Evolutionary conservation across 1,140 invertebrate species (phyloP), one percentile per base, ranked within the genome.

Genomic region (Ceratosolen fusciceps): DNA sequence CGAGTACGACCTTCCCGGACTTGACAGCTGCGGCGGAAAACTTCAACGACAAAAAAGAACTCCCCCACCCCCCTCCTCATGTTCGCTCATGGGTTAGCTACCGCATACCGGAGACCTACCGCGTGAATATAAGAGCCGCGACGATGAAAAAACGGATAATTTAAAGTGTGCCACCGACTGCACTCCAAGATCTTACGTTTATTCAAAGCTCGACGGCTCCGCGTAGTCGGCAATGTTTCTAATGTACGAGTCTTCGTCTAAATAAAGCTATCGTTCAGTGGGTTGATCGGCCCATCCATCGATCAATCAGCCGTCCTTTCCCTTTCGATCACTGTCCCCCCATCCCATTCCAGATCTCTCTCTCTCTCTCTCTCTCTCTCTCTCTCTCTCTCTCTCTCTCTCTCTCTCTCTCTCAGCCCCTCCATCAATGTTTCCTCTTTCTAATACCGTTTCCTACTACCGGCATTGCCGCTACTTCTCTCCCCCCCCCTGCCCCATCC

Each of bases 261-360:
- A 74, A 80, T 74, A 67, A 58, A 80, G 62, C n/a, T 34, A 67
- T 80, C 60, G n/a, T 74, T 80, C 72, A 58, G n/a, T 47, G 29
- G 7, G 0, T 34, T 58, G 70, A 79, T 79, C n/a, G 60, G 67
- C 67, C 16, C 31, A 34, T 49, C 52, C 68, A 73, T 78, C 77
- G 60, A 49, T 79, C 77, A 24, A 74, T 68, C 77, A 56, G 60
- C 34, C 80, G 81, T 52, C 31, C 56, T 34, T 8, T 31, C 43
- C 49, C 34, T 47, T 81, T 73, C 71, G 58, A 73, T 73, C 71
- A 39, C n/a, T 58, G 71, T 49, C 68, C 14, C 21, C 67, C 26
- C 54, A 9, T 76, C 14, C 24, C 52, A 26, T 47, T 58, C 39
- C 43, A 16, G 16, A 34, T 72, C 34, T 49, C 26, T 16, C 26